A percentile compares a stretch with the other conserved stretches of the same genome.
Evolutionary conservation across 2,888 invertebrate species (phyloP).

Genomic region (Oscheius sp.): DNA sequence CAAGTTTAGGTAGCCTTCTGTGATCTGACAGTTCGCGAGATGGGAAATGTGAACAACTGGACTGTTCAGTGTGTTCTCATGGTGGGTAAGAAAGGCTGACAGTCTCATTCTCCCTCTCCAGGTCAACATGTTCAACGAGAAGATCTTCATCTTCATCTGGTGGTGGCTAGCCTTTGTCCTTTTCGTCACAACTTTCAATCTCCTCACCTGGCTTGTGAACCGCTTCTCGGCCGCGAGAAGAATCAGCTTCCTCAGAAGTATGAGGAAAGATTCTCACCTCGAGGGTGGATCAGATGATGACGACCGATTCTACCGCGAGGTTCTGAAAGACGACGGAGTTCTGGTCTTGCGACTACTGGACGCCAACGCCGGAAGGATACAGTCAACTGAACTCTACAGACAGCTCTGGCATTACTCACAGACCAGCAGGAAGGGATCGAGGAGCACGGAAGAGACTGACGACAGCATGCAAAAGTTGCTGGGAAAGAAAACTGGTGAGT

Average conservation of each 20-base stretch:
- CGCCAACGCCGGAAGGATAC: constrained; percentile 49
- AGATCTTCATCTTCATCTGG: constrained; percentile 73
- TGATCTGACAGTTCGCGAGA: constrained; percentile 67
- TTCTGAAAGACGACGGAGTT: constrained; percentile 56
- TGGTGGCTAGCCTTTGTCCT: constrained; percentile 68
- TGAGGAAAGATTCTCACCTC: constrained; percentile 27
- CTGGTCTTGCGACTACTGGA: constrained; percentile 57
- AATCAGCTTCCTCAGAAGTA: constrained; percentile 45
- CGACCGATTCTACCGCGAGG: constrained; percentile 13
- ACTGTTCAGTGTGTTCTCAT: constrained; percentile 72
- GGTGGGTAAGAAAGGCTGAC: constrained; percentile 44
- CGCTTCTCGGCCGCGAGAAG: constrained; percentile 45
- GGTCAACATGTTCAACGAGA: constrained; percentile 73
- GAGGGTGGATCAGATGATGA: not conserved
- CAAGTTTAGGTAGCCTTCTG: constrained; percentile 67
- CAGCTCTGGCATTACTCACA: constrained; percentile 46
- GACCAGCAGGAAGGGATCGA: not conserved
- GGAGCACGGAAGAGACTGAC: not conserved
- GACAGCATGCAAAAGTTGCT: not conserved
- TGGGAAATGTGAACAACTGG: constrained; percentile 64
- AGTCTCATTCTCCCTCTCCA: constrained; percentile 11
- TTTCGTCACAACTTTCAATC: constrained; percentile 57
- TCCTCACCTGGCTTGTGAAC: constrained; percentile 58
- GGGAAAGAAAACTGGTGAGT: constrained; percentile 1
- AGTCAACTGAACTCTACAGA: constrained; percentile 46